phyloP scores from a whole-genome alignment of 2,113 vertebrate genomes.

The Salvelinus namaycush region DNA sequence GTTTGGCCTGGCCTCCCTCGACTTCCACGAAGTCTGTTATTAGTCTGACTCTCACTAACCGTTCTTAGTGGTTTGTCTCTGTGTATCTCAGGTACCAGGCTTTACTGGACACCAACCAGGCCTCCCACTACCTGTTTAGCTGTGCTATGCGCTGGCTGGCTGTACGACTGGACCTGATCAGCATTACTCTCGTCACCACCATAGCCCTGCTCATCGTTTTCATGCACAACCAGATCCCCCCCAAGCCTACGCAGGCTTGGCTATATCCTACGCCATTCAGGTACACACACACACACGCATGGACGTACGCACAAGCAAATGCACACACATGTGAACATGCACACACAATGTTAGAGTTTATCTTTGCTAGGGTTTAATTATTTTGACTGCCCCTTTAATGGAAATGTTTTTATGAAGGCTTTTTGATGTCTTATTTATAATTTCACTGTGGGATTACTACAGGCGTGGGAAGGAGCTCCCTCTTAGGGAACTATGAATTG shows the following conservation, averaged over 20 bases:
- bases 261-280: conserved; percentile 80
- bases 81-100: conserved; percentile 71
- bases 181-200: conserved; percentile 74
- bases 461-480: background rate
- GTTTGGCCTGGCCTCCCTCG: too few species aligned
- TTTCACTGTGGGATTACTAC: conserved; percentile 7
- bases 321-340: background rate
- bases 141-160: conserved; percentile 81
- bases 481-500: conserved; percentile 9
- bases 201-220: conserved; percentile 77
- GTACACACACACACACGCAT: conserved; percentile 45
- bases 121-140: conserved; percentile 79
- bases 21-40: background rate
- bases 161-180: conserved; percentile 80
- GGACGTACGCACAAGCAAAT: conserved; percentile 12
- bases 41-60: background rate
- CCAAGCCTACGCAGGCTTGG: conserved; percentile 80
- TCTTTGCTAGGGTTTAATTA: background rate
- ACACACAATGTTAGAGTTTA: background rate
- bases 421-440: conserved; percentile 6
- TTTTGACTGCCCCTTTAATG: background rate
- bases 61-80: background rate
- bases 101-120: conserved; percentile 80
- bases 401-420: background rate
- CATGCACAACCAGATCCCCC: conserved; percentile 78